Conservation (phyloP, 1,140 invertebrate genomes). For the Babylonia areolata region DNA sequence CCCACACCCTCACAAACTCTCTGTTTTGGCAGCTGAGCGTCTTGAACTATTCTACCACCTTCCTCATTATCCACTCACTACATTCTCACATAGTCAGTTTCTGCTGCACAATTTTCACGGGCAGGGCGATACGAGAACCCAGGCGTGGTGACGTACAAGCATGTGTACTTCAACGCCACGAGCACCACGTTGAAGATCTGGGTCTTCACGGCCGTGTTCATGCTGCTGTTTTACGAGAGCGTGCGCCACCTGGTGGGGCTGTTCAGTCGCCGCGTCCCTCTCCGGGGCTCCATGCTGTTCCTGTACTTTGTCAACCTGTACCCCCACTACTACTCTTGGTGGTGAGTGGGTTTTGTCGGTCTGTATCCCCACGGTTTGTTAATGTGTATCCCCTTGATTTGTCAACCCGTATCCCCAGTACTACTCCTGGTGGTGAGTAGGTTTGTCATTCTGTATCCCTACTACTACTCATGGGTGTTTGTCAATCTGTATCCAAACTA, state of each 20-base stretch:
- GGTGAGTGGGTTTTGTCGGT: slow-evolving; percentile 78
- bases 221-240: slow-evolving; percentile 85
- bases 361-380: too few species aligned
- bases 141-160: slow-evolving; percentile 79
- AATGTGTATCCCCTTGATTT: too few species aligned
- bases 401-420: not conserved
- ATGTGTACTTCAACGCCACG: slow-evolving; percentile 90
- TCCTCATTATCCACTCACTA: too few species aligned
- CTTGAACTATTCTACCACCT: too few species aligned
- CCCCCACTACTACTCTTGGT: slow-evolving; percentile 90
- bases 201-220: slow-evolving; percentile 82
- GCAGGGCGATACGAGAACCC: slow-evolving; percentile 84
- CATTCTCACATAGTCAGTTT: too few species aligned
- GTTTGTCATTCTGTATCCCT: too few species aligned
- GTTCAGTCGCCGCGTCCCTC: slow-evolving; percentile 74
- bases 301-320: slow-evolving; percentile 85
- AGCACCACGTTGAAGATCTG: slow-evolving; percentile 84
- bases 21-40: too few species aligned
- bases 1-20: too few species aligned
- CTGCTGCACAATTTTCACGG: not conserved
- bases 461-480: too few species aligned
- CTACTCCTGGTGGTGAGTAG: too few species aligned
- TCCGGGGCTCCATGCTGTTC: slow-evolving; percentile 81
- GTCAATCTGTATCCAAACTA: too few species aligned
- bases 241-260: slow-evolving; percentile 81